Evolutionary conservation across 2,113 vertebrate genomes (phyloP), one percentile per base, ranked within the genome.

Genomic region (Acrocephalus kingi): DNA sequence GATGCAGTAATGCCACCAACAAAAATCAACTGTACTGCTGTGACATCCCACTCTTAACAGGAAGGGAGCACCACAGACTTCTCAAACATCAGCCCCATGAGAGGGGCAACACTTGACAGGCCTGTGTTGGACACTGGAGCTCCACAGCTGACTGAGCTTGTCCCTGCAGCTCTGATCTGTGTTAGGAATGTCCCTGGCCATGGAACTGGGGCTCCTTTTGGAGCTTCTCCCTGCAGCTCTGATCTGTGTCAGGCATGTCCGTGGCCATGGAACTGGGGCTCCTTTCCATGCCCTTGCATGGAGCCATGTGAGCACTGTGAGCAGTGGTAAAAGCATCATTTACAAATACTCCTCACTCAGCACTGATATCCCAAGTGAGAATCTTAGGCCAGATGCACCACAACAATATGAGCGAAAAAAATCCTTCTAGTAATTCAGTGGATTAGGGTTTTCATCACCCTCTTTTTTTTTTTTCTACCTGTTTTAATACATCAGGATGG

Each of bases 231-330:
- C 19, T 8, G 37, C 31, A 63, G 49, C 27, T 48, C 66, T 54
- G 51, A 28, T 33, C 13, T 15, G 7, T 0, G 6, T 13, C 28
- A 49, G 33, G 11, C 63, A 41, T 6, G 15, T 4, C 41, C 6
- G 7, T 8, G 27, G 33, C 41, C 55, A 35, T 35, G 35, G 35
- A 35, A 27, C n/a, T 15, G 28, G 20, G 72, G 49, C 63, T 63
- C 20, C 66, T 41, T 51, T 24, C 6, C 0, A 22, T 7, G 8
- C 18, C 58, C 54, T 33, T 14, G 13, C 1, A 2, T 2, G 24
- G 28, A 58, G 33, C 24, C 20, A 8, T 0, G 14, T 25, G 52
- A 67, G 39, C 49, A 23, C 18, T 16, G 35, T 2, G 2, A 48
- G 10, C 30, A 52, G 19, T 3, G 18, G 13, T 0, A 30, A 81